These are phyloP conservation scores for Paramacrobiotus metropolitanus DNA, from an alignment of 1,140 invertebrate genomes.

Conservation along the genomic window DNA sequence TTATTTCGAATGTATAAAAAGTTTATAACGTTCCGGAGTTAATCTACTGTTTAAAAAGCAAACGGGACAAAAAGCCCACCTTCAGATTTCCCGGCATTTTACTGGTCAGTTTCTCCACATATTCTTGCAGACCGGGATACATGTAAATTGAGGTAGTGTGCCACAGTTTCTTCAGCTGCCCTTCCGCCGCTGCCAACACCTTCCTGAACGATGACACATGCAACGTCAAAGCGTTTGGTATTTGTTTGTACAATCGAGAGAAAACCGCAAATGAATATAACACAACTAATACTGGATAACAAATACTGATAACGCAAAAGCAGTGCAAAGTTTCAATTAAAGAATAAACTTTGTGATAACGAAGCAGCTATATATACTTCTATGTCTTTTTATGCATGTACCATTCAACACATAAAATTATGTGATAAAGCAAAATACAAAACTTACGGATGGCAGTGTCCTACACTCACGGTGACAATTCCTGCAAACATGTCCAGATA, in stretches of 20 bases:
- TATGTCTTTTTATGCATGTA: too few species aligned
- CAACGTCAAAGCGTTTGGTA: too few species aligned
- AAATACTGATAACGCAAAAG: too few species aligned
- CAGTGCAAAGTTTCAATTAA: too few species aligned
- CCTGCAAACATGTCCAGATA: conserved; percentile 88
- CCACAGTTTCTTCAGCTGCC: conserved; percentile 58
- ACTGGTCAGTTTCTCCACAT: conserved; percentile 47
- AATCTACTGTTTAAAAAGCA: background rate
- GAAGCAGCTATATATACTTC: too few species aligned
- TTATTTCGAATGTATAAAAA: conserved; percentile 8
- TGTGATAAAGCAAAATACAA: too few species aligned
- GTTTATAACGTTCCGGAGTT: background rate
- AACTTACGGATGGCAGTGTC: conserved; percentile 87
- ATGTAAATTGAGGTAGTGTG: conserved; percentile 77
- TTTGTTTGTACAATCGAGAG: too few species aligned
- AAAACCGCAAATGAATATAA: too few species aligned
- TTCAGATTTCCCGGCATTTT: conserved; percentile 66
- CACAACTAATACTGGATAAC: too few species aligned
- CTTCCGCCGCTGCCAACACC: conserved; percentile 42
- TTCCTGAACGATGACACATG: conserved; percentile 16
- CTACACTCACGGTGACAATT: conserved; percentile 88
- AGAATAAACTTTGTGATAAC: too few species aligned
- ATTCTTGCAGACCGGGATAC: conserved; percentile 69
- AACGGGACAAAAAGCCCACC: conserved; percentile 24
- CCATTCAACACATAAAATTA: too few species aligned